Base-by-base conservation (phyloP, 2,888 invertebrate genomes). In the Ommatoiulus sabulosus region DNA sequence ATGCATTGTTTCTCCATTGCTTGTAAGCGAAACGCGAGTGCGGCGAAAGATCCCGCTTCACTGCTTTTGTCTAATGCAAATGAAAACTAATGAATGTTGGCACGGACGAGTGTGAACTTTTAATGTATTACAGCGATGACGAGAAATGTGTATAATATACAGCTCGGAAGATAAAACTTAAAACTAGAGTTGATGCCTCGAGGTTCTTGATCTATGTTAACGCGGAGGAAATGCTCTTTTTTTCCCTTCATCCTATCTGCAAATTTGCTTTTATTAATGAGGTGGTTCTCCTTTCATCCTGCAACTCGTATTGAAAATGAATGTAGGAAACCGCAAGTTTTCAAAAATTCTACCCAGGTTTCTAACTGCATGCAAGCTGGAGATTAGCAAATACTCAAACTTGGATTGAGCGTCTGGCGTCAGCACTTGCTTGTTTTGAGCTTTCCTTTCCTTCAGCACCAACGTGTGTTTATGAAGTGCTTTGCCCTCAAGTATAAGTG, bases 11-110 rank as follows among this genome's bases (percentile, higher is more conserved):
- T 63, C n/a, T 63, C n/a, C 63, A 63, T 48, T 48, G 48, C 5
- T 8, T 48, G 20, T 63, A 57, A 17, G 57, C 17, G 57, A 17
- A 57, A 7, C 17, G 17, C 12, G 48, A 48, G 48, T 48, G 48
- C 48, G 48, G 48, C 48, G 48, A 57, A 17, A 57, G 63, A 20
- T n/a, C 63, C 6, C 63, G 63, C 63, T 63, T 63, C 63, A 63
- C 63, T 20, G 63, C 63, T 63, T 63, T 63, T 63, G 63, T 63
- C 20, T 63, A 20, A 63, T 63, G 63, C 63, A 63, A 63, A 63
- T 63, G 63, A 63, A 63, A 63, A 63, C 63, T 63, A 63, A 63
- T 63, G 63, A 63, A 63, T 63, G 63, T 63, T 63, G 63, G 63
- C 63, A 63, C 20, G 20, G 20, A 63, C 15, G 63, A 63, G 63